phyloP scores from a whole-genome alignment of 2,888 invertebrate species.

The Rapana venosa region DNA sequence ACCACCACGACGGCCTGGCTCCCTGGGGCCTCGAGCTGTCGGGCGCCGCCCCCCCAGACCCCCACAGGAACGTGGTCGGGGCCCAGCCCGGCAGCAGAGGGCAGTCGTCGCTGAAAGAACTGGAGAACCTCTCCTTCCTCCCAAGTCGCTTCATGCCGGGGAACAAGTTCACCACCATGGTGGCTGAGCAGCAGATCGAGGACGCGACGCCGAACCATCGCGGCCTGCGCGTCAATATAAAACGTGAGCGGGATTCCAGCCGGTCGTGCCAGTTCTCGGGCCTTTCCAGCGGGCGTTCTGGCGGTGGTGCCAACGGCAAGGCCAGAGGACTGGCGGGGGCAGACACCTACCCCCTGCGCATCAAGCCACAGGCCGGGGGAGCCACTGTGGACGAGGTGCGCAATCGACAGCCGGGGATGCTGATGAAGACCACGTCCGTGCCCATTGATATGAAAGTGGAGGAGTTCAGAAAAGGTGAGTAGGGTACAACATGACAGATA shows the following conservation, averaged over 20 bases:
- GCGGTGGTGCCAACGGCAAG: not conserved
- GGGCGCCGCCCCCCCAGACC: not conserved
- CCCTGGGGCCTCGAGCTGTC: not conserved
- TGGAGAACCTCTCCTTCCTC: conserved; percentile 54
- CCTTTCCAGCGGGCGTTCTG: not conserved
- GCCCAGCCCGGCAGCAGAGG: not conserved
- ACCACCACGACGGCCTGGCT: not conserved
- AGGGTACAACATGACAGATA: no score
- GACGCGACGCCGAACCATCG: conserved; percentile 34
- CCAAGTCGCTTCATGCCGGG: conserved; percentile 56
- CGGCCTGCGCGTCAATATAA: not conserved
- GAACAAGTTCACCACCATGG: conserved; percentile 57
- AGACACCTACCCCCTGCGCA: conserved; percentile 58
- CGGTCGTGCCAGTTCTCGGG: not conserved
- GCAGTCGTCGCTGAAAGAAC: conserved; percentile 58
- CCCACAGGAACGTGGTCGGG: not conserved
- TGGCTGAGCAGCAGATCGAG: conserved; percentile 61
- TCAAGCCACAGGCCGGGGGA: conserved; percentile 52
- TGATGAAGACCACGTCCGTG: conserved; percentile 63
- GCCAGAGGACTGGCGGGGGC: not conserved
- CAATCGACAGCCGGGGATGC: conserved; percentile 35
- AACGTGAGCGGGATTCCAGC: conserved; percentile 11
- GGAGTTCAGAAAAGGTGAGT: conserved; percentile 65
- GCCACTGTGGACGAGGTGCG: conserved; percentile 40
- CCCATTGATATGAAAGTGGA: conserved; percentile 67